Evolutionary conservation across 2,113 vertebrate genomes (phyloP).

Genomic region (Tiliqua scincoides): DNA sequence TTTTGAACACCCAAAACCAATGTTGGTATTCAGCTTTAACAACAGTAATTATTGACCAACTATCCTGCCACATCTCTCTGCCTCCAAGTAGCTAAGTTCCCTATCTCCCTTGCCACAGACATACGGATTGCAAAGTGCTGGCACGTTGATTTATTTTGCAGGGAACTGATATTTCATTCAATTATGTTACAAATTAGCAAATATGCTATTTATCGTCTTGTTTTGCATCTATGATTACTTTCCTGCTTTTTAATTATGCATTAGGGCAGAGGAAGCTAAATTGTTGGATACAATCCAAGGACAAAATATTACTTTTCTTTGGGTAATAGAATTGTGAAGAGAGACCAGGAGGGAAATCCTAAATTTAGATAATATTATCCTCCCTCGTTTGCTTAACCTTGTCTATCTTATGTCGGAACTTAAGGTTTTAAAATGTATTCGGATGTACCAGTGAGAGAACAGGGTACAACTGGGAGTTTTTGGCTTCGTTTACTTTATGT

Average conservation of each 20-base stretch:
- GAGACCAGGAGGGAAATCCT: background rate
- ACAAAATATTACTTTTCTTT: background rate
- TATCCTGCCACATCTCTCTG: background rate
- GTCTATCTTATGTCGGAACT: background rate
- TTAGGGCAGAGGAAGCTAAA: background rate
- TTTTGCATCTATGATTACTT: conserved; percentile 2
- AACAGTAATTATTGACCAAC: background rate
- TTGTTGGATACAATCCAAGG: background rate
- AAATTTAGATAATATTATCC: background rate
- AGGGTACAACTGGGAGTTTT: background rate
- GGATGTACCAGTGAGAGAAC: background rate
- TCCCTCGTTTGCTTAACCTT: background rate
- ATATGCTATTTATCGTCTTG: background rate
- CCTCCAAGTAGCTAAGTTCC: background rate
- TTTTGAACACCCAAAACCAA: background rate
- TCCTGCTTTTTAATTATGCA: conserved; percentile 17
- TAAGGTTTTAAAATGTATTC: background rate
- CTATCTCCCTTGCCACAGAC: background rate
- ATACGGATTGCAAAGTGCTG: background rate
- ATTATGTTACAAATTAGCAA: background rate
- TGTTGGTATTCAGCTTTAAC: background rate
- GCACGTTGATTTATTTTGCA: background rate
- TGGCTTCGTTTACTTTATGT: background rate
- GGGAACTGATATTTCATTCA: background rate
- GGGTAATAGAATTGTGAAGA: background rate